These are phyloP conservation scores for Lordiphosa clarofinis DNA, from an alignment of 1,140 invertebrate genomes.

Conservation along the genomic window DNA sequence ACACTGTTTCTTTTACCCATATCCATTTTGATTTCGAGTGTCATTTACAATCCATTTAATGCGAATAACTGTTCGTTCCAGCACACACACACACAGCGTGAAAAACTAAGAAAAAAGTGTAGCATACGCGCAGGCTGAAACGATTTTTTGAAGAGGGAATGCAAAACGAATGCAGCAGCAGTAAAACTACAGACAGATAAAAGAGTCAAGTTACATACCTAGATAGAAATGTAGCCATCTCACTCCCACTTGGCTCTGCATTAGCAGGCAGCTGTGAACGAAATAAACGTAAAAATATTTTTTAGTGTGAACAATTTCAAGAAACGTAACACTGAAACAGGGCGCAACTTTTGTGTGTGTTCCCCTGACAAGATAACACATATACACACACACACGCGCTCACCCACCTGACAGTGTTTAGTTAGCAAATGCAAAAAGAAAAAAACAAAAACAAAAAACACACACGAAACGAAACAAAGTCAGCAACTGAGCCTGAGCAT, in stretches of 20 bases:
- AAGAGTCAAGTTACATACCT: constrained; percentile 58
- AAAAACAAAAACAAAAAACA: constrained; percentile 33
- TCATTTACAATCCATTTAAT: constrained; percentile 63
- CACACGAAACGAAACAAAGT: constrained; percentile 3
- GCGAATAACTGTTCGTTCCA: constrained; percentile 41
- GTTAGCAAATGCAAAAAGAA: constrained; percentile 50
- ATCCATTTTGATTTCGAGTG: constrained; percentile 23
- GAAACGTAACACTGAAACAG: constrained; percentile 58
- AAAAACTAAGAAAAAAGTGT: constrained; percentile 35
- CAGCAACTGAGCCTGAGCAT: constrained; percentile 3
- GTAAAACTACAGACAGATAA: constrained; percentile 56
- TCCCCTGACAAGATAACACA: constrained; percentile 39
- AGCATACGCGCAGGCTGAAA: constrained; percentile 58
- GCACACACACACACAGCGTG: constrained; percentile 1
- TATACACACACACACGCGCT: constrained; percentile 14
- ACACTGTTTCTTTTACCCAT: neutral
- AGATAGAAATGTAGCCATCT: constrained; percentile 9
- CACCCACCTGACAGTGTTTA: constrained; percentile 47
- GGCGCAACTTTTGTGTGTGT: constrained; percentile 1
- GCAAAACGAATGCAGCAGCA: constrained; percentile 25
- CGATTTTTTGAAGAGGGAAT: constrained; percentile 23
- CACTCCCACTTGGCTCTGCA: constrained; percentile 49
- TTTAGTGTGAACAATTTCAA: constrained; percentile 62
- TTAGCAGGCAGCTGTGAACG: constrained; percentile 72
- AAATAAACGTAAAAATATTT: constrained; percentile 76